Evolutionary conservation across 2,113 vertebrate genomes (phyloP), one percentile per base, ranked within the genome.

Genomic region (Probosciger aterrimus): DNA sequence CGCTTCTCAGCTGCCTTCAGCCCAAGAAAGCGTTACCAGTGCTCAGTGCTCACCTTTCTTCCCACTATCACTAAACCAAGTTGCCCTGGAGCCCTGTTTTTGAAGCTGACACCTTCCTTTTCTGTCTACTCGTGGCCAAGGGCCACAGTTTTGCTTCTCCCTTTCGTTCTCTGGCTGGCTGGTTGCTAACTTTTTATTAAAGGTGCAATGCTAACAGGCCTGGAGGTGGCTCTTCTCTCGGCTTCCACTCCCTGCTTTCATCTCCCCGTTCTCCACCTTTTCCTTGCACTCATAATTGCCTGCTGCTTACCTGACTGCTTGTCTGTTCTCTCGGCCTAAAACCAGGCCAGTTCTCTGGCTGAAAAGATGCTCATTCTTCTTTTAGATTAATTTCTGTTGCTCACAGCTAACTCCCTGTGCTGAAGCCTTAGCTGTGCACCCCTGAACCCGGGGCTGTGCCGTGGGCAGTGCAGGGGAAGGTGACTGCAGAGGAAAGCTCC

Each of bases 21-120:
- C 89, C 41, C n/a, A 16, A 30, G 46, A 62, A 31, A 67, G 55
- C 2, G 0, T 62, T 11, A 5, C 41, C 62, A 39, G 46, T 2
- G 9, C 59, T 64, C 37, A 2, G 68, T 35, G 49, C 47, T 43
- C 52, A 20, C 57, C 69, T 52, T 73, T 67, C 50, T 62, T 33
- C 46, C 35, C 0, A 0, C 52, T 75, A 52, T 88, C 0, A 2
- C 46, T 35, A 17, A 79, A 24, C 69, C 0, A 0, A n/a, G 44
- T 24, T 25, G 53, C 67, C 35, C 3, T 1, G 18, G 57, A 90
- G 76, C 28, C 5, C 4, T 37, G n/a, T 53, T 70, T 70, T 44
- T 83, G 82, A 75, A 78, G 87, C 49, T 35, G 46, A 44, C 9
- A 5, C 35, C 53, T 86, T 91, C 69, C n/a, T 85, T 64, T 50